Evolutionary conservation across 1,140 invertebrate genomes (phyloP).

Genomic region (Trichonephila inaurata): DNA sequence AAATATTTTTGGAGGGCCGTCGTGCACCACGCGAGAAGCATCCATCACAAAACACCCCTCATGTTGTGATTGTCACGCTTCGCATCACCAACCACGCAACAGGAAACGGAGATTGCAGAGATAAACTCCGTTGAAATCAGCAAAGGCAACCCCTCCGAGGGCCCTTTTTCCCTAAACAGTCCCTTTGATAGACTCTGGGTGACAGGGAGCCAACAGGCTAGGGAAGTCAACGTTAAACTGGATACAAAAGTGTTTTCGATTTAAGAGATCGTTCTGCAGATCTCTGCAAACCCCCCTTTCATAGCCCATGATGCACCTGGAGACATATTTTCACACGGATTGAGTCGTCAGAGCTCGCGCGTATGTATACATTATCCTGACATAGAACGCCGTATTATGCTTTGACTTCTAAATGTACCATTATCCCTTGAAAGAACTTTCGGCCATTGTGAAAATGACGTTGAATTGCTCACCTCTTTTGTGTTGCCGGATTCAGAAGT

Average conservation of each 20-base stretch:
- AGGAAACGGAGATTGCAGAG: conserved; percentile 30
- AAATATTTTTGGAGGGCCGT: not conserved
- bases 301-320: conserved; percentile 29
- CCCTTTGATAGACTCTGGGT: conserved; percentile 21
- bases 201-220: conserved; percentile 8
- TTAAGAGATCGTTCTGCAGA: not conserved
- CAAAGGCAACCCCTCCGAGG: not conserved
- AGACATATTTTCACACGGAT: conserved; percentile 69
- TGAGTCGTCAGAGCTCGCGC: conserved; percentile 39
- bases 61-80: conserved; percentile 61
- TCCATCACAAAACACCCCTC: conserved; percentile 48
- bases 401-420: conserved; percentile 45
- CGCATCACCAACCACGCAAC: not conserved
- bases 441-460: conserved; percentile 12
- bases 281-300: not conserved
- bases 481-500: conserved; percentile 35
- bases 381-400: conserved; percentile 14
- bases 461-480: conserved; percentile 18
- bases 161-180: conserved; percentile 21
- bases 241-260: conserved; percentile 61
- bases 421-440: conserved; percentile 42
- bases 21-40: conserved; percentile 33
- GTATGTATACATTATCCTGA: conserved; percentile 36
- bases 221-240: not conserved
- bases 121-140: not conserved